A percentile compares a stretch with the other conserved stretches of the same genome.
Evolutionary conservation across 30 jellyfish, hydroid and myxozoan genomes (phyloP).

Genomic region (Turritopsis rubra): DNA sequence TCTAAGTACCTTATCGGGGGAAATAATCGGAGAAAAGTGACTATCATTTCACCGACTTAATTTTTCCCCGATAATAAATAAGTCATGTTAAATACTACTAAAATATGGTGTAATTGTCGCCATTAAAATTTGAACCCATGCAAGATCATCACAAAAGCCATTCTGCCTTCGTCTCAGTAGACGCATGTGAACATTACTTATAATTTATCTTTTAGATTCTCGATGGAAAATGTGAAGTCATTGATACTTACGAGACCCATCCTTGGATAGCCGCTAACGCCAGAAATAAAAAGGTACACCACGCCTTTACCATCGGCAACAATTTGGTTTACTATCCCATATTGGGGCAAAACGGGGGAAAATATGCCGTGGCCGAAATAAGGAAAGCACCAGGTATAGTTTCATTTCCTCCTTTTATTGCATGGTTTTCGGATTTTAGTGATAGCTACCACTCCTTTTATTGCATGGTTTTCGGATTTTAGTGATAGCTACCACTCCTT

Average conservation of each 20-base stretch:
- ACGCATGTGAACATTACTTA: no score
- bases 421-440: neutral
- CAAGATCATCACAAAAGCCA: neutral
- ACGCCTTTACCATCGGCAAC: constrained; percentile 76
- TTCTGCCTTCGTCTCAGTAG: no score
- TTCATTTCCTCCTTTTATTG: no score
- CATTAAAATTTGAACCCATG: neutral
- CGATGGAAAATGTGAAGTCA: constrained; percentile 44
- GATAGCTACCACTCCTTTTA: no score
- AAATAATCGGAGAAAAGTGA: no score
- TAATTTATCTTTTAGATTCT: neutral
- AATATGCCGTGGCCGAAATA: constrained; percentile 27
- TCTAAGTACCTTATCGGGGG: no score
- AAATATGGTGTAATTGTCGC: no score
- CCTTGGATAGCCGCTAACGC: constrained; percentile 99
- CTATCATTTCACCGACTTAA: no score
- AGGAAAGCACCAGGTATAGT: constrained; percentile 33
- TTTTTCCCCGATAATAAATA: no score
- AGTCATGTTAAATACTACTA: no score
- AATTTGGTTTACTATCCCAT: constrained; percentile 81
- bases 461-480: neutral
- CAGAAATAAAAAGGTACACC: constrained; percentile 81
- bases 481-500: no score
- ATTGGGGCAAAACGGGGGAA: constrained; percentile 80
- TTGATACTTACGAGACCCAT: constrained; percentile 88